phyloP scores from a whole-genome alignment of 2,888 invertebrate genomes.

The Phortica okadai region DNA sequence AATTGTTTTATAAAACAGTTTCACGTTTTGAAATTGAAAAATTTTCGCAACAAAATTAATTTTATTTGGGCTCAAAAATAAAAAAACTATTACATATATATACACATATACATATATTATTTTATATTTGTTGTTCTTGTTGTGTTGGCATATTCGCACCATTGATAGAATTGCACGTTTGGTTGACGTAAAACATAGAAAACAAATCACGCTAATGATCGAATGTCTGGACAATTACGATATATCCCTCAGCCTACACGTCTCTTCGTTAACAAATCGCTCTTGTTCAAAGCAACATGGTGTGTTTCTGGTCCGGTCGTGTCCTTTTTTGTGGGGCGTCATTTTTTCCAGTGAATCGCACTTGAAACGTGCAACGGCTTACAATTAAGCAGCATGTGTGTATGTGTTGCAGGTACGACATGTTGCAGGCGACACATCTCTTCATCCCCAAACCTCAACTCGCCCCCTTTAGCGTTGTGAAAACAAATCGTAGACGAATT shows the following conservation, averaged over 20 bases:
- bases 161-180: slow-evolving; percentile 31
- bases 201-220: slow-evolving; percentile 34
- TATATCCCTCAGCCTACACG: background rate
- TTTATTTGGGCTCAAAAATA: too few species aligned
- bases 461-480: slow-evolving; percentile 36
- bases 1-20: too few species aligned
- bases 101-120: too few species aligned
- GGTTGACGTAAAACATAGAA: background rate
- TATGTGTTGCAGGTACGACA: slow-evolving; percentile 8
- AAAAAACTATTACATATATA: too few species aligned
- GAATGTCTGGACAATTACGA: background rate
- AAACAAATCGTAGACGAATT: slow-evolving; percentile 45
- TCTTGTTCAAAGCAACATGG: background rate
- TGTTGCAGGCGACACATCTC: slow-evolving; percentile 33
- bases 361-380: slow-evolving; percentile 62
- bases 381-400: slow-evolving; percentile 60
- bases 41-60: too few species aligned
- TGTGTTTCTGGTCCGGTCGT: background rate
- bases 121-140: too few species aligned
- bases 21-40: too few species aligned
- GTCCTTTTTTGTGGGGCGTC: slow-evolving; percentile 19
- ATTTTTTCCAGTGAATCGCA: slow-evolving; percentile 16
- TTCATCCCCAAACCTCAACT: too few species aligned
- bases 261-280: background rate
- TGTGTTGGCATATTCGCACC: too few species aligned